These are phyloP conservation scores for Turdus rufiventris DNA, from an alignment of 2,113 vertebrate species.

Conservation along the genomic window DNA sequence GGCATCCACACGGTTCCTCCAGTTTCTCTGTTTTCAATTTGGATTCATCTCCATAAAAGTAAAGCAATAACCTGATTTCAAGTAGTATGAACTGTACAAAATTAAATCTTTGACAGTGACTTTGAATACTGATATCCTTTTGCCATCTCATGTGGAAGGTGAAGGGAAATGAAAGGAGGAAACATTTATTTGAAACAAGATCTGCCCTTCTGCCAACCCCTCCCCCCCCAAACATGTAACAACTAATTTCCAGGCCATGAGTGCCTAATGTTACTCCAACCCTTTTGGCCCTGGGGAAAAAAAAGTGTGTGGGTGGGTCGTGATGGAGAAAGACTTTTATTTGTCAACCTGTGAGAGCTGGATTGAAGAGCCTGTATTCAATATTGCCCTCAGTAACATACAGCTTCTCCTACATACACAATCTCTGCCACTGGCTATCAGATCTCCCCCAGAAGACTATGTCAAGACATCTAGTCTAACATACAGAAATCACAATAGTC, in stretches of 20 bases:
- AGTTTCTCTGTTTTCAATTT: constrained; percentile 64
- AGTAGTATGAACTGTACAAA: constrained; percentile 36
- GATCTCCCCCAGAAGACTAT: background rate
- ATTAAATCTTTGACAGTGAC: constrained; percentile 23
- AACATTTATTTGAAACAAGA: constrained; percentile 39
- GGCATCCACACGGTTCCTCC: background rate
- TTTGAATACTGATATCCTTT: constrained; percentile 20
- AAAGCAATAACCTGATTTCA: constrained; percentile 53
- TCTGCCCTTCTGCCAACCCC: background rate
- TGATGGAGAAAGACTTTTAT: background rate
- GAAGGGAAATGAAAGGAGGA: constrained; percentile 48
- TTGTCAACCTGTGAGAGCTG: background rate
- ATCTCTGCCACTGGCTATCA: background rate
- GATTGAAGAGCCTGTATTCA: background rate
- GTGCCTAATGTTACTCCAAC: background rate
- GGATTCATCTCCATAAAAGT: constrained; percentile 47
- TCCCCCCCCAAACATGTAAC: background rate
- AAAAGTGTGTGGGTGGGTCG: background rate
- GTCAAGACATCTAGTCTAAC: background rate
- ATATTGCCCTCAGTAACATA: background rate
- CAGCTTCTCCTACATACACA: background rate
- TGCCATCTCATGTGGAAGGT: background rate
- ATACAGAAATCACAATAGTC: constrained; percentile 1
- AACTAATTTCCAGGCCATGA: constrained; percentile 22
- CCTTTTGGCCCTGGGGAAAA: background rate